phyloP scores from a whole-genome alignment of 2,113 vertebrate genomes.

The Oreotrochilus melanogaster region DNA sequence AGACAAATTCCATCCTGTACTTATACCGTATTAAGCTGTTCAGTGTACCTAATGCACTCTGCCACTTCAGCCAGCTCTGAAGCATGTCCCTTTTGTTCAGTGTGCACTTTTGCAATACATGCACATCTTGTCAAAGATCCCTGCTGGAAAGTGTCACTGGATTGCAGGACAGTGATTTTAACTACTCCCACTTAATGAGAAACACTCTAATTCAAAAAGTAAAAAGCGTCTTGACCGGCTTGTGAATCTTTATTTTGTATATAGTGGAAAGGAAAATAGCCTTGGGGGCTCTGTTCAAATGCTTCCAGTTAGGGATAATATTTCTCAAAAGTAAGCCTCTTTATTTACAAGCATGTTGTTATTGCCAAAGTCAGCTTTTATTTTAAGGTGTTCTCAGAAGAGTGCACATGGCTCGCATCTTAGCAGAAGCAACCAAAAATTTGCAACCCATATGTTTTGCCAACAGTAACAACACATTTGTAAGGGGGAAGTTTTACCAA shows the following conservation, averaged over 20 bases:
- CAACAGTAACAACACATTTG: slow-evolving; percentile 59
- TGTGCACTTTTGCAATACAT: background rate
- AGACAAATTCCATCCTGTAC: background rate
- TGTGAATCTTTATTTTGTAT: background rate
- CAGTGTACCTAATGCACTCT: background rate
- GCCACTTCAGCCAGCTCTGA: background rate
- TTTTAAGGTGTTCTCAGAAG: slow-evolving; percentile 75
- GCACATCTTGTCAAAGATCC: background rate
- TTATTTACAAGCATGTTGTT: slow-evolving; percentile 72
- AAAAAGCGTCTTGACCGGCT: slow-evolving; percentile 23
- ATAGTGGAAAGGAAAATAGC: slow-evolving; percentile 45
- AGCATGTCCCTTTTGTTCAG: background rate
- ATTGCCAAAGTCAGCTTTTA: slow-evolving; percentile 73
- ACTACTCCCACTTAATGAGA: slow-evolving; percentile 51
- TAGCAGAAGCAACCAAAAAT: slow-evolving; percentile 59
- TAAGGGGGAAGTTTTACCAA: slow-evolving; percentile 58
- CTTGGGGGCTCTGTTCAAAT: background rate
- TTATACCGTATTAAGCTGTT: background rate
- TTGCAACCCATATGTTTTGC: slow-evolving; percentile 63
- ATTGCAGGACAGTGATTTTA: slow-evolving; percentile 20
- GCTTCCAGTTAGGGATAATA: slow-evolving; percentile 40
- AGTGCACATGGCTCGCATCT: slow-evolving; percentile 13
- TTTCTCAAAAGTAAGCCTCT: slow-evolving; percentile 62
- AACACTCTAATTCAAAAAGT: slow-evolving; percentile 7
- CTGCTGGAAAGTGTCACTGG: background rate